Conservation (phyloP, 2,797 vertebrate genomes). For the Anomalospiza imberbis region DNA sequence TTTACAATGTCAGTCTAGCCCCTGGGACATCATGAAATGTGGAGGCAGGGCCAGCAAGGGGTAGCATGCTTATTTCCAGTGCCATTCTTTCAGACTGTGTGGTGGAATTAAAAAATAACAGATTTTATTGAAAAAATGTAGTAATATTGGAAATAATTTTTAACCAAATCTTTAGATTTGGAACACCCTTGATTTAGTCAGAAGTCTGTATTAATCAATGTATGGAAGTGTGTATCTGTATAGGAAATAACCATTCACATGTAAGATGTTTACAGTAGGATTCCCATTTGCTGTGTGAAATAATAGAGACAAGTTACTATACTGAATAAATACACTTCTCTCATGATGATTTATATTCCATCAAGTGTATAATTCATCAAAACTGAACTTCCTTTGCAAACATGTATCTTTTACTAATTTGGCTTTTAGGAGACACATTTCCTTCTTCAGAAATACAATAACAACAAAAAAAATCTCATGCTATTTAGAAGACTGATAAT, state of each 20-base stretch:
- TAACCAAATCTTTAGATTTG: background rate
- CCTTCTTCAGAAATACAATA: background rate
- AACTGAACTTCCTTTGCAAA: background rate
- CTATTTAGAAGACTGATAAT: background rate
- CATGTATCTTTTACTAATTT: background rate
- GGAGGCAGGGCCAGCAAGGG: background rate
- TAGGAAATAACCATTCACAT: background rate
- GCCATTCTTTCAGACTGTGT: background rate
- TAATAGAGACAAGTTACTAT: background rate
- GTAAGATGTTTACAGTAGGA: background rate
- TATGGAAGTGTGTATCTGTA: background rate
- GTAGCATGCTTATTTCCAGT: background rate
- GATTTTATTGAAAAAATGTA: background rate
- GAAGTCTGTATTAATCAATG: background rate
- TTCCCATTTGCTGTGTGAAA: background rate
- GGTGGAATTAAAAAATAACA: background rate
- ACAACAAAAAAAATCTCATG: background rate
- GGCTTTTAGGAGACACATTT: background rate
- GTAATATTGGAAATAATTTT: background rate
- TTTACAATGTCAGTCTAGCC: background rate
- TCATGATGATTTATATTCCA: background rate
- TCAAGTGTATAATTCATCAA: background rate
- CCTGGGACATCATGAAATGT: background rate
- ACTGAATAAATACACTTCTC: background rate
- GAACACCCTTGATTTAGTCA: background rate